Base-by-base conservation (phyloP, 2,113 vertebrate species). In the Lycaon pictus region DNA sequence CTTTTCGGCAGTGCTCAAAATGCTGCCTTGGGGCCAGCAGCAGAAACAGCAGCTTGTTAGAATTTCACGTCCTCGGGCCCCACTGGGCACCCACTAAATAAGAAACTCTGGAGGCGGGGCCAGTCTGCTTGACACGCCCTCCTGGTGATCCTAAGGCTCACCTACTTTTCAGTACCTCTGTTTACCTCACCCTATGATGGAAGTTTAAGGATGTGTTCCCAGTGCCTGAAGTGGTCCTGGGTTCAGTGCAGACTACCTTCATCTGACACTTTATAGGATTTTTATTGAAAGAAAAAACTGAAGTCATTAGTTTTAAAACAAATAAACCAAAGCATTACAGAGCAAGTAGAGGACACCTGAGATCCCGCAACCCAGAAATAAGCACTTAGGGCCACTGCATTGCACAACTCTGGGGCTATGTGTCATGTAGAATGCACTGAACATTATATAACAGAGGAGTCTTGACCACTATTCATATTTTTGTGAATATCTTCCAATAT, bases 21-120 rank as follows among this genome's bases (percentile, higher is more conserved):
- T 2, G 23, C 9, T 6, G 5, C 32, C 11, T 25, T n/a, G 43
- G 16, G 4, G 1, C 23, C 19, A 51, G n/a, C 22, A 13, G 5
- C 51, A 9, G 22, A 60, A 16, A 9, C 5, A 20, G 32, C 37
- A 22, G 32, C 69, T 25, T 23, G 0, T 2, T 2, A 20, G 35
- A 55, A 17, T 3, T 4, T 0, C 3, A 2, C 1, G 0, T 35
- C 15, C 80, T 67, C 35, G 1, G 6, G 32, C 7, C 32, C 5
- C 17, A 23, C 2, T 0, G 11, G 23, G 63, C 12, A 55, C 13
- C 6, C 1, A n/a, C 88, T 48, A 16, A 62, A 35, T 16, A 23
- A 43, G 27, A 62, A 16, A 35, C 5, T 25, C 25, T 3, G 10
- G 35, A 35, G 17, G 48, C 8, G 12, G 72, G 25, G 32, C 23